Evolutionary conservation across 2,888 invertebrate species (phyloP), one percentile per base, ranked within the genome.

Genomic region (Sesia bembeciformis): DNA sequence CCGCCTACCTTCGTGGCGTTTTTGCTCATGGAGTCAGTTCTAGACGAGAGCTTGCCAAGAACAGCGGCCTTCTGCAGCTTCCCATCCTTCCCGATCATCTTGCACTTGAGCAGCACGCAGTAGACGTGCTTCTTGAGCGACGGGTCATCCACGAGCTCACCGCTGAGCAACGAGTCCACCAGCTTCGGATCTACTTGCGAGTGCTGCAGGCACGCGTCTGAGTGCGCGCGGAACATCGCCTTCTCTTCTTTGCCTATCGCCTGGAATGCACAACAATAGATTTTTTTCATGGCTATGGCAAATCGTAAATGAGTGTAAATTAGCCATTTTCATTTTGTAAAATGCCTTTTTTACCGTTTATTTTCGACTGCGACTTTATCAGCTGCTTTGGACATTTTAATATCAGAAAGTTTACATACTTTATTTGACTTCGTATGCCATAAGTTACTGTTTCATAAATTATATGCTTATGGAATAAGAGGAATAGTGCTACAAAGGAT

Each of bases 201-300:
- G 57, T 67, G 58, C 3, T 69, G 54, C 52, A 68, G 59, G 67
- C 88, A 88, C 3, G 82, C 79, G 43, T 73, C 83, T 0, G 85
- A 87, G 66, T 89, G 88, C 52, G 76, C 73, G 52, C 78, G 82
- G 69, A 89, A 83, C 87, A 88, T 84, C 56, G 83, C 83, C 61
- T 74, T 75, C 63, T 84, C 82, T 49, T 81, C 81, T 55, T 87
- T 88, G 54, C 85, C 82, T 39, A 85, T 61, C 7, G 66, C 60
- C 85, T 85, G 60, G 0, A 49, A 40, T 6, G 23, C 40, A 5
- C n/a, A 52, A 4, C 39, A 38, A 39, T 23, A 38, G n/a, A 49
- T 38, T 8, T 23, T 23, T 23, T 23, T 23, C n/a, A 23, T 23
- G 23, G 23, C 23, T 23, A 23, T 23, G 2, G 23, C 23, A 23